Base-by-base conservation (phyloP, 1,140 invertebrate genomes). In the Heliconius himera region DNA sequence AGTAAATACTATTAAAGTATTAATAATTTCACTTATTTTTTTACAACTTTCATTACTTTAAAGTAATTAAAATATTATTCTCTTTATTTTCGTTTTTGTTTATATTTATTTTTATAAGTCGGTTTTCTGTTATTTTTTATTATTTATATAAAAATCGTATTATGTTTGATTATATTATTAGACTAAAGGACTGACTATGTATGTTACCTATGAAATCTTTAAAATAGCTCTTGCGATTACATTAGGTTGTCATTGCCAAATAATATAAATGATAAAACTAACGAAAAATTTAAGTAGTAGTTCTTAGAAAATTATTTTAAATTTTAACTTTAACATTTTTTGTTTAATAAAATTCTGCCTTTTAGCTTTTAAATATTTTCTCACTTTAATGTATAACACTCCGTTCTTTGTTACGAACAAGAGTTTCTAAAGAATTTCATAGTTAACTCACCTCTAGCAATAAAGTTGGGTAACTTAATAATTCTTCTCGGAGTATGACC, bases 401-500 rank as follows among this genome's bases (percentile, higher is more conserved):
- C 60, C 13, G 22, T 16, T 66, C 26, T 66, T 66, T 66, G 60
- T 66, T 60, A 60, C 54, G 9, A 66, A 13, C 60, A 26, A 26
- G 60, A 29, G 22, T 26, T 29, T 66, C 22, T 26, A 29, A 49
- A 78, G 76, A 77, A 78, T 73, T 73, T 77, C 26, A 9, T 22
- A 70, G 33, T 18, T 22, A 36, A 74, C 84, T 84, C 77, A 87
- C 85, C 82, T 82, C 85, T 77, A 1, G 77, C 77, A 60, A 85
- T 72, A 54, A 87, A 79, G 70, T 84, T 83, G n/a, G 84, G 80
- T 33, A 82, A 80, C 81, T 83, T 85, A 76, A 87, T 81, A 36
- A 81, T 83, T 73, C 84, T 84, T 74, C 82, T 84, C 11, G 84
- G 80, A 4, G 54, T 56, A 74, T 81, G 71, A 77, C 46, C 83